Percentiles rank a stretch among this genome's conserved stretches.
phyloP scores from a whole-genome alignment of 2,888 invertebrate genomes.

The Pinctada fucata region DNA sequence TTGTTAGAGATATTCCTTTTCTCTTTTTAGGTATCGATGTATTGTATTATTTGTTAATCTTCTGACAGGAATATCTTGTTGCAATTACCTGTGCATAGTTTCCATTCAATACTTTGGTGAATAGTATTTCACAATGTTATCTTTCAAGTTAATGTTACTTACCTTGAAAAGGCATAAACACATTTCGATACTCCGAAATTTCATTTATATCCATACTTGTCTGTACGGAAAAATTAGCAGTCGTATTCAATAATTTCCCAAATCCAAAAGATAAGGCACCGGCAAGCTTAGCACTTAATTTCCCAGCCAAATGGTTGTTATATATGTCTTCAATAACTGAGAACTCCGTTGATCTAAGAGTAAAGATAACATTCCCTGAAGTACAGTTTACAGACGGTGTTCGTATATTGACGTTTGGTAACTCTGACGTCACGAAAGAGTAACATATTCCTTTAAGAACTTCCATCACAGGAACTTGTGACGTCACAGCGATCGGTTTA shows the following conservation, averaged over 20 bases:
- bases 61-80: too few relatives aligned
- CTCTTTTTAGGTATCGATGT: too few relatives aligned
- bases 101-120: too few relatives aligned
- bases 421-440: not conserved
- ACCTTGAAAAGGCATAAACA: conserved; percentile 36
- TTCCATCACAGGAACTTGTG: not conserved
- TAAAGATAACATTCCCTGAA: not conserved
- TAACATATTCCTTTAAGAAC: not conserved
- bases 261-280: not conserved
- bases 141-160: conserved; percentile 1
- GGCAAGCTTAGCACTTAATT: not conserved
- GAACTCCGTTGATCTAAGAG: not conserved
- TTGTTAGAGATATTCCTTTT: too few relatives aligned
- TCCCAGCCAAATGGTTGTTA: not conserved
- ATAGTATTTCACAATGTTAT: too few relatives aligned
- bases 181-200: conserved; percentile 18
- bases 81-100: too few relatives aligned
- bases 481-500: not conserved
- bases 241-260: not conserved
- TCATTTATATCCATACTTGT: conserved; percentile 19
- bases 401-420: not conserved
- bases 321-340: not conserved
- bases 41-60: too few relatives aligned
- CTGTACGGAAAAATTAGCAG: not conserved
- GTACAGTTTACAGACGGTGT: conserved; percentile 1